These are phyloP conservation scores for Nilaparvata lugens DNA, from an alignment of 1,140 invertebrate genomes.

Conservation along the genomic window DNA sequence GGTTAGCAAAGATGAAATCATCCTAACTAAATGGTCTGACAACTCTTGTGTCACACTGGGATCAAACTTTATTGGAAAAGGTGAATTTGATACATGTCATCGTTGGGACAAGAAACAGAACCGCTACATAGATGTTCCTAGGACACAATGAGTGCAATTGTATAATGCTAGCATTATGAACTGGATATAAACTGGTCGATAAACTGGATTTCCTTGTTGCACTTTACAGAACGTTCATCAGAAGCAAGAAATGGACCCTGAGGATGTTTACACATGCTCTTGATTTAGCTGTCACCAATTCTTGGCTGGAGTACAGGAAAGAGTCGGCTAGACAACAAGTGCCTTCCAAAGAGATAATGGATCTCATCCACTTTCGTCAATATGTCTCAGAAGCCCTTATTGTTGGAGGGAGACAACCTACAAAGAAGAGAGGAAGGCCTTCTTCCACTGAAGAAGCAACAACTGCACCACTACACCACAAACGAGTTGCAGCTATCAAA, in stretches of 20 bases:
- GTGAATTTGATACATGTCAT: conserved; percentile 19
- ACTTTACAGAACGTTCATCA: conserved; percentile 15
- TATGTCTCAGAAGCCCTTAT: too few relatives aligned
- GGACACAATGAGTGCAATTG: conserved; percentile 28
- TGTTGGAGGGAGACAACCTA: too few relatives aligned
- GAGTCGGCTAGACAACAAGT: too few relatives aligned
- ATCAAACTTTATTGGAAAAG: conserved; percentile 18
- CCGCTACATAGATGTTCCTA: conserved; percentile 30
- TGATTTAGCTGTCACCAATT: conserved; percentile 15
- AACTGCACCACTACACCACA: too few relatives aligned
- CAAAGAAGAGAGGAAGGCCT: too few relatives aligned
- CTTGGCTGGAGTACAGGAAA: too few relatives aligned
- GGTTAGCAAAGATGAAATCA: too few relatives aligned
- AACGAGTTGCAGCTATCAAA: too few relatives aligned
- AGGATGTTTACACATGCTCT: conserved; percentile 17
- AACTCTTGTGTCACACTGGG: conserved; percentile 8
- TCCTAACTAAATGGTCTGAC: too few relatives aligned
- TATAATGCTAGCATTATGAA: conserved; percentile 36
- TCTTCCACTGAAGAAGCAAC: too few relatives aligned
- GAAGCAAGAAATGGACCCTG: conserved; percentile 18
- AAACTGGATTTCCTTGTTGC: conserved; percentile 23
- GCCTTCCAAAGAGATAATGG: too few relatives aligned
- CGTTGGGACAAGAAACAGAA: conserved; percentile 30
- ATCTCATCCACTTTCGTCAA: too few relatives aligned
- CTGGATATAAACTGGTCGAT: conserved; percentile 39